A percentile compares a stretch with the other conserved stretches of the same genome.
phyloP scores from a whole-genome alignment of 2,113 vertebrate species.

The Mesoclemmys tuberculata region DNA sequence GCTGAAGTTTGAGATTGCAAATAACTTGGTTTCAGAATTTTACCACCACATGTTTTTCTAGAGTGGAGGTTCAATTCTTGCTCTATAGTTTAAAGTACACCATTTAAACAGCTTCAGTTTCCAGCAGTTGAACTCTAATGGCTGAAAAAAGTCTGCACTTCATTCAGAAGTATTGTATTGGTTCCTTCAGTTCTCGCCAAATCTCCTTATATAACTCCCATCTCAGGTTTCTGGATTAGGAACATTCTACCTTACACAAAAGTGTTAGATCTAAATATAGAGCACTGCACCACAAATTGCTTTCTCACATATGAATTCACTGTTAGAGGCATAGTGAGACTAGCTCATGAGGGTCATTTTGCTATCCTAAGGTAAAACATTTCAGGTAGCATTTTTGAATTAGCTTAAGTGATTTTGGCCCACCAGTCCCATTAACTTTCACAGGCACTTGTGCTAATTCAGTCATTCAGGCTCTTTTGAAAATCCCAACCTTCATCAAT shows the following conservation, averaged over 20 bases:
- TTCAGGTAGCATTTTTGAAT: too few species aligned
- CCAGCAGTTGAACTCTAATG: not conserved
- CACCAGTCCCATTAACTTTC: not conserved
- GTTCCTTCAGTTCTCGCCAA: conserved; percentile 51
- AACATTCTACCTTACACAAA: conserved; percentile 34
- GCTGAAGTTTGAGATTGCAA: not conserved
- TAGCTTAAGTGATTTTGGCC: too few species aligned
- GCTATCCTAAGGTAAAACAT: too few species aligned
- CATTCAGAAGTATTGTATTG: conserved; percentile 31
- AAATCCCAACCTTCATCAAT: not conserved
- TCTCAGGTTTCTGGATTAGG: conserved; percentile 74
- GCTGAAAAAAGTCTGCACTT: not conserved
- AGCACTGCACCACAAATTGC: conserved; percentile 1
- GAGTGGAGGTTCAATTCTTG: too few species aligned
- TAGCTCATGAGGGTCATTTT: not conserved
- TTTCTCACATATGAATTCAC: conserved; percentile 44
- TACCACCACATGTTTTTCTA: not conserved
- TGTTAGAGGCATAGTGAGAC: not conserved
- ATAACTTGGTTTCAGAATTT: not conserved
- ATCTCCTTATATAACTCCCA: conserved; percentile 57
- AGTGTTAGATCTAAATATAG: conserved; percentile 21
- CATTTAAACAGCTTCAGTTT: not conserved
- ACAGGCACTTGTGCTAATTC: conserved; percentile 14
- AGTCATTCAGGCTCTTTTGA: conserved; percentile 2
- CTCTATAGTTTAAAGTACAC: not conserved